Evolutionary conservation across 2,113 vertebrate genomes (phyloP).

Genomic region (Maccullochella peelii): DNA sequence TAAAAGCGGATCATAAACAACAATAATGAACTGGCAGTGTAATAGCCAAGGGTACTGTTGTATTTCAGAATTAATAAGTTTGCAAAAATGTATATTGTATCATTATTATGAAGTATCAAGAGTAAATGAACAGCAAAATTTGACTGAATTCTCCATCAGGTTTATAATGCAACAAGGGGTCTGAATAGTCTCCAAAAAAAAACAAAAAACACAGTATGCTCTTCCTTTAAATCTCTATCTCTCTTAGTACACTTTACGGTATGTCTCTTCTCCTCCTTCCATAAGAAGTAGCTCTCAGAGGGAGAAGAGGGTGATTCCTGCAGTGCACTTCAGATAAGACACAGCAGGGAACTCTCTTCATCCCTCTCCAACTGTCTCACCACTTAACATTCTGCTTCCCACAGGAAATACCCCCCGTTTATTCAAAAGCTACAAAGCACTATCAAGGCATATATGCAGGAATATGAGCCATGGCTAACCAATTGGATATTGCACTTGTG

Average conservation of each 20-base stretch:
- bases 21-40: neutral
- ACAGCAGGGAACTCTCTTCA: constrained; percentile 70
- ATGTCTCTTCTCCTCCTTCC: constrained; percentile 20
- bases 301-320: constrained; percentile 58
- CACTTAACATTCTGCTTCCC: constrained; percentile 67
- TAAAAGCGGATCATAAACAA: neutral
- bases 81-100: neutral
- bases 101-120: neutral
- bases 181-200: neutral
- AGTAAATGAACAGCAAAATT: neutral
- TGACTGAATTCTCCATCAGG: neutral
- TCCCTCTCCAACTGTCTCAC: constrained; percentile 61
- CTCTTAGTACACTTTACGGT: constrained; percentile 17
- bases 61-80: neutral
- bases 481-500: constrained; percentile 55
- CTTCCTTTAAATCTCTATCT: constrained; percentile 6
- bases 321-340: constrained; percentile 73
- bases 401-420: constrained; percentile 64
- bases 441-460: constrained; percentile 42
- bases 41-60: neutral
- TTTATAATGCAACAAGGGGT: neutral
- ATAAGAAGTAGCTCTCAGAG: constrained; percentile 54
- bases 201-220: neutral
- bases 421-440: constrained; percentile 56
- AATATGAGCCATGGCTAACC: constrained; percentile 61